These are phyloP conservation scores for Telenomus remus DNA, from an alignment of 1,140 invertebrate species.

Conservation along the genomic window DNA sequence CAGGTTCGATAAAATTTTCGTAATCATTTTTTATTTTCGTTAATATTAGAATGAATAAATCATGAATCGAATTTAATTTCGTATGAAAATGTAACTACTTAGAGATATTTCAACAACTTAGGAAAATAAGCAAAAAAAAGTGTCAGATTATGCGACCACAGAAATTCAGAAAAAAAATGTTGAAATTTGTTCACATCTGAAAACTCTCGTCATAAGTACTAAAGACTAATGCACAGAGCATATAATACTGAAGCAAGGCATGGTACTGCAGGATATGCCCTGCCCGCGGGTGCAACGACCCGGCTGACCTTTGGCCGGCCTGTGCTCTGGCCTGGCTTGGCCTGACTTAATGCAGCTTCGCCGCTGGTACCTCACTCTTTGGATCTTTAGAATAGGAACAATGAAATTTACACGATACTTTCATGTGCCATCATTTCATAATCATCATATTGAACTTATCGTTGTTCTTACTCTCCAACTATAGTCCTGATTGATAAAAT, in stretches of 20 bases:
- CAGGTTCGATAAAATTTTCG: too few relatives aligned
- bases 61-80: too few relatives aligned
- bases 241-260: slow-evolving; percentile 60
- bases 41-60: too few relatives aligned
- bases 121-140: too few relatives aligned
- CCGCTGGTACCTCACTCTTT: slow-evolving; percentile 61
- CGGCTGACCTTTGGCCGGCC: slow-evolving; percentile 73
- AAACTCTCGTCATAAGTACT: slow-evolving; percentile 46
- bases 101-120: too few relatives aligned
- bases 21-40: too few relatives aligned
- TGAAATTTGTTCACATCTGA: slow-evolving; percentile 13
- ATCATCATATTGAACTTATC: slow-evolving; percentile 47
- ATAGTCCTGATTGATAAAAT: slow-evolving; percentile 16
- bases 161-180: neutral
- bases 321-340: slow-evolving; percentile 68
- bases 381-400: slow-evolving; percentile 53
- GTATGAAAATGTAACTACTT: too few relatives aligned
- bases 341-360: slow-evolving; percentile 56
- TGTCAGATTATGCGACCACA: too few relatives aligned
- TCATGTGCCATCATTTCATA: slow-evolving; percentile 41
- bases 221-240: slow-evolving; percentile 55
- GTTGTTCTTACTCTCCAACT: slow-evolving; percentile 22
- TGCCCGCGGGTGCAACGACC: slow-evolving; percentile 74
- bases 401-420: slow-evolving; percentile 48
- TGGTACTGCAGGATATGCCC: slow-evolving; percentile 70